Conservation (phyloP, 2,888 invertebrate genomes). For the Psylliodes chrysocephalus region DNA sequence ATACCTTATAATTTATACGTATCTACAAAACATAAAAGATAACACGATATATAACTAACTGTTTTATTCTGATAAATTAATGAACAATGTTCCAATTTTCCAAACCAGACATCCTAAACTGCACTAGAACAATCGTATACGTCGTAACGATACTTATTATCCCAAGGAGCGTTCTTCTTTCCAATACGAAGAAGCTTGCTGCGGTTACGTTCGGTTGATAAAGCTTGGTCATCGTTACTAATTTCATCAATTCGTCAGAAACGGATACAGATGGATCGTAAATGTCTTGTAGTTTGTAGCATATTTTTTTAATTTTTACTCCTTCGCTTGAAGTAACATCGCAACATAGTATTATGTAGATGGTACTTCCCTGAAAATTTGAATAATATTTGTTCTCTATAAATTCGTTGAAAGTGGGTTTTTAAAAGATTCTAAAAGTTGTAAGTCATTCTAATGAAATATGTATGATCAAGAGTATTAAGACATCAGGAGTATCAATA, state of each 20-base stretch:
- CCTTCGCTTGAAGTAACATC: slow-evolving; percentile 5
- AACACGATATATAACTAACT: too few species aligned
- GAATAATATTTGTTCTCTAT: too few species aligned
- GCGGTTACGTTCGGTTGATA: slow-evolving; percentile 17
- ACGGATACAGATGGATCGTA: background rate
- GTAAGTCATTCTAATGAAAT: too few species aligned
- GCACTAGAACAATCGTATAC: slow-evolving; percentile 22
- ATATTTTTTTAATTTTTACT: slow-evolving; percentile 9
- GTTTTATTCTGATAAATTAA: too few species aligned
- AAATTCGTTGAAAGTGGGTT: too few species aligned
- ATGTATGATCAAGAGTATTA: too few species aligned
- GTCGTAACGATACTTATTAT: slow-evolving; percentile 27
- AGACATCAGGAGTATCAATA: too few species aligned
- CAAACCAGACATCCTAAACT: slow-evolving; percentile 2
- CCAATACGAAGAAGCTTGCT: slow-evolving; percentile 22
- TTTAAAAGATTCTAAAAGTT: too few species aligned
- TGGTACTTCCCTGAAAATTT: too few species aligned
- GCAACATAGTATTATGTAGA: too few species aligned
- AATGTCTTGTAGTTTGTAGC: slow-evolving; percentile 20
- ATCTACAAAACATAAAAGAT: too few species aligned
- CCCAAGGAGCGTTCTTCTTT: slow-evolving; percentile 17
- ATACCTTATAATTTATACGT: too few species aligned
- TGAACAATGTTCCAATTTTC: background rate
- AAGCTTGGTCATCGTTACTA: slow-evolving; percentile 8
- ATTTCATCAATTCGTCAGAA: slow-evolving; percentile 17